Conservation (phyloP, 2,888 invertebrate species). For the Coremacera marginata region DNA sequence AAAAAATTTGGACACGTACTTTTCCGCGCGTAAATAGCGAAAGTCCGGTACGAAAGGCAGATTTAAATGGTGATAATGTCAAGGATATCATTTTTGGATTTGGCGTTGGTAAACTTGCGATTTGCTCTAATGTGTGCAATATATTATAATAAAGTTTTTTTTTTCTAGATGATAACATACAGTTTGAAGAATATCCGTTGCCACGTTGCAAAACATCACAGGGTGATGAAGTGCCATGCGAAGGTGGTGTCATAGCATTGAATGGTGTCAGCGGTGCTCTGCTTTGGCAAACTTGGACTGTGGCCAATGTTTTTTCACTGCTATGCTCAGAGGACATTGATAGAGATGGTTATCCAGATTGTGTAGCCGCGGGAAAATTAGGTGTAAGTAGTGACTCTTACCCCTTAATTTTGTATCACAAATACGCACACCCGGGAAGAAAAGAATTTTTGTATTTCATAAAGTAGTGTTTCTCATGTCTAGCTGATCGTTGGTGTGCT, state of each 20-base stretch:
- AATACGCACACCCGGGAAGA: too few species aligned
- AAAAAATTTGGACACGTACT: slow-evolving; percentile 75
- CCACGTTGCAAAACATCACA: slow-evolving; percentile 74
- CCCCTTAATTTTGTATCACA: too few species aligned
- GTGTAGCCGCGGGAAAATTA: slow-evolving; percentile 79
- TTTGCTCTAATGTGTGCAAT: neutral
- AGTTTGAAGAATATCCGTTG: slow-evolving; percentile 73
- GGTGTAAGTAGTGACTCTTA: slow-evolving; percentile 72
- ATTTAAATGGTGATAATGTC: slow-evolving; percentile 79
- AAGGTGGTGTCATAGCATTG: slow-evolving; percentile 82
- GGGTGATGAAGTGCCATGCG: slow-evolving; percentile 76
- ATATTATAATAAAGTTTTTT: neutral
- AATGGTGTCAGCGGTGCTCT: slow-evolving; percentile 78
- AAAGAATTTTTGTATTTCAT: too few species aligned
- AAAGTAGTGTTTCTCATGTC: too few species aligned
- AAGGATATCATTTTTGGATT: slow-evolving; percentile 83
- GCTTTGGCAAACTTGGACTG: slow-evolving; percentile 82
- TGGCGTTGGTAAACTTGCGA: slow-evolving; percentile 75
- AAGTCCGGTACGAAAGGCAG: slow-evolving; percentile 78
- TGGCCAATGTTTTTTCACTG: slow-evolving; percentile 79
- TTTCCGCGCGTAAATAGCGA: slow-evolving; percentile 81
- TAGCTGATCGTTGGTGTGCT: too few species aligned
- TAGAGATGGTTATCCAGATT: slow-evolving; percentile 78
- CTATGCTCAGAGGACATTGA: slow-evolving; percentile 81
- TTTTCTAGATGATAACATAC: slow-evolving; percentile 64